Conservation (phyloP, 2,797 vertebrate species). For the Enteromius trimaculatus region DNA sequence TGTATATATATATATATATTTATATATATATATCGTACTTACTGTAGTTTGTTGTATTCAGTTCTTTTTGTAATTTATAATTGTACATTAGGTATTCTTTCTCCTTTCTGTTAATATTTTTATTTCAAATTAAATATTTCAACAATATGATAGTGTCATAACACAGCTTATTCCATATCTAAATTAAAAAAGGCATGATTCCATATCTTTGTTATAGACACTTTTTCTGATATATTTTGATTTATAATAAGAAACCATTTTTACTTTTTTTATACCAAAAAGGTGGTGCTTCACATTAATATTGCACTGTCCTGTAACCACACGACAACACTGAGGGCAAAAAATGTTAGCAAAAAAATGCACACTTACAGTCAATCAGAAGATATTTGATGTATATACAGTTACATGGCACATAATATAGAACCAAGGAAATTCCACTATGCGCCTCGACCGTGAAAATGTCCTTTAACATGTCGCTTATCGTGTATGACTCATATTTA, state of each 20-base stretch:
- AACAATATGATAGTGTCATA: not conserved
- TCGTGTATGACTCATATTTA: not conserved
- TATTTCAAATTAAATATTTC: not conserved
- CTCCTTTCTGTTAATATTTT: not conserved
- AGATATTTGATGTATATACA: not conserved
- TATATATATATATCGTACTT: not conserved
- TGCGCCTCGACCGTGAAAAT: not conserved
- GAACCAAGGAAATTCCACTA: not conserved
- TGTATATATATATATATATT: too few species aligned
- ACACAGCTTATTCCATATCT: not conserved
- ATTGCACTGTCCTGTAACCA: not conserved
- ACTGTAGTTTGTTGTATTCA: not conserved
- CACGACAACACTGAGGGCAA: not conserved
- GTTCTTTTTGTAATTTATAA: not conserved
- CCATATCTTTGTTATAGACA: not conserved
- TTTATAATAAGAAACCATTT: not conserved
- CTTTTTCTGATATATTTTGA: not conserved
- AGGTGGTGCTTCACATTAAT: not conserved
- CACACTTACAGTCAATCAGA: not conserved
- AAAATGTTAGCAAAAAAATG: not conserved
- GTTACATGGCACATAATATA: not conserved
- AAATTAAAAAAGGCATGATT: not conserved
- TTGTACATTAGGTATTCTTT: not conserved
- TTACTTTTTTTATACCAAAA: not conserved
- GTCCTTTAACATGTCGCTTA: not conserved